phyloP scores from a whole-genome alignment of 2,113 vertebrate genomes.

The Aleadryas rufinucha region DNA sequence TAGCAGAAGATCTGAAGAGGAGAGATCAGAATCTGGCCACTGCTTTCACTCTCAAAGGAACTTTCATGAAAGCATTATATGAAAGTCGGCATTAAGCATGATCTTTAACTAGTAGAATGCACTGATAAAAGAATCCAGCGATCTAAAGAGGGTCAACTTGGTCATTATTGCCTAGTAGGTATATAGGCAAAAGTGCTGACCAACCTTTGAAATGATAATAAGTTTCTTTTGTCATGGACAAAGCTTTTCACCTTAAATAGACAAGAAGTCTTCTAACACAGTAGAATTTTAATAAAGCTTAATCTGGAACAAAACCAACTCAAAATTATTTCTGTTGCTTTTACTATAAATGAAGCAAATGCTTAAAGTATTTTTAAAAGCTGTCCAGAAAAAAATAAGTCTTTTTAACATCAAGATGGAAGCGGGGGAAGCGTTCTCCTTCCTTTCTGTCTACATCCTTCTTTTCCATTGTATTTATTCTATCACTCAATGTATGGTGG shows the following conservation, averaged over 20 bases:
- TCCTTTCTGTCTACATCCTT: neutral
- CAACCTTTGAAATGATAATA: slow-evolving; percentile 27
- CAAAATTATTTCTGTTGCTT: neutral
- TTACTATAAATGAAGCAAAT: neutral
- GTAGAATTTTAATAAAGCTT: slow-evolving; percentile 8
- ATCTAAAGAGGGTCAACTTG: slow-evolving; percentile 24
- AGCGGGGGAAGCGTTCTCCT: neutral
- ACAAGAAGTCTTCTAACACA: neutral
- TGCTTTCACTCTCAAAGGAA: slow-evolving; percentile 41
- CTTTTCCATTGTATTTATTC: neutral
- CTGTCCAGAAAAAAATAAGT: neutral
- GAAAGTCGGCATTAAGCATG: neutral
- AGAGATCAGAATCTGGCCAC: slow-evolving; percentile 41
- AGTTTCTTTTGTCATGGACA: neutral
- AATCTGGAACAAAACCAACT: neutral
- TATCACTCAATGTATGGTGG: neutral
- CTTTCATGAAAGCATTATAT: slow-evolving; percentile 30
- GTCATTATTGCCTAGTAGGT: slow-evolving; percentile 16
- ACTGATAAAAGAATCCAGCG: slow-evolving; percentile 13
- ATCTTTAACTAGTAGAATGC: neutral
- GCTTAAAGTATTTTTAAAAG: neutral
- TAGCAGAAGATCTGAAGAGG: slow-evolving; percentile 31
- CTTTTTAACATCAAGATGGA: neutral
- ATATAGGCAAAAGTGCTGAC: slow-evolving; percentile 10
- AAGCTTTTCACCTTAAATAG: slow-evolving; percentile 16